Evolutionary conservation across 1,140 invertebrate species (phyloP).

Genomic region (Cyclargus thomasi): DNA sequence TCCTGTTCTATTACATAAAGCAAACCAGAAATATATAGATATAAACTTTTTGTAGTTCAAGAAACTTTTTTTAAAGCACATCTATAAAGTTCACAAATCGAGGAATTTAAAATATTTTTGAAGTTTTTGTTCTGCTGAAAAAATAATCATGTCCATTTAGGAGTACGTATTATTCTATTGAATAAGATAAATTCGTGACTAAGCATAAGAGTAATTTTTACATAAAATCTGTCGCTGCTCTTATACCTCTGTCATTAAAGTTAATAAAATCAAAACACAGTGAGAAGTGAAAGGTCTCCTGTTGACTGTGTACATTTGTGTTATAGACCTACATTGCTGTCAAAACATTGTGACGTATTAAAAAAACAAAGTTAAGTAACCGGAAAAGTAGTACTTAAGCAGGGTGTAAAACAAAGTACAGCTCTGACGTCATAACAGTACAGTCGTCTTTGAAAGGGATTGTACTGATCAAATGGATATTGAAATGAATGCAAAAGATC

Average conservation of each 20-base stretch:
- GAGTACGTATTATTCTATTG: no score
- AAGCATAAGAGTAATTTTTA: neutral
- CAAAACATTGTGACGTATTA: slow-evolving; percentile 6
- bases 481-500: neutral
- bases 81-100: neutral
- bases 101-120: no score
- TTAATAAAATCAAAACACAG: neutral
- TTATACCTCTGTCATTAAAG: neutral
- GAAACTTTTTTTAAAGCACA: neutral
- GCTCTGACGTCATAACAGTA: neutral
- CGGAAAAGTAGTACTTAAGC: neutral
- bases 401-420: slow-evolving; percentile 11
- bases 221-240: neutral
- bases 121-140: no score
- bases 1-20: slow-evolving; percentile 7
- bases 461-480: slow-evolving; percentile 1
- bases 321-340: neutral
- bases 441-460: slow-evolving; percentile 4
- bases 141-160: no score
- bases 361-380: slow-evolving; percentile 6
- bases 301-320: neutral
- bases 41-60: neutral
- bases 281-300: neutral
- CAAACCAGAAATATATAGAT: neutral
- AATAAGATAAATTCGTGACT: neutral